phyloP scores from a whole-genome alignment of 2,113 vertebrate species.

The Trichomycterus rosablanca region DNA sequence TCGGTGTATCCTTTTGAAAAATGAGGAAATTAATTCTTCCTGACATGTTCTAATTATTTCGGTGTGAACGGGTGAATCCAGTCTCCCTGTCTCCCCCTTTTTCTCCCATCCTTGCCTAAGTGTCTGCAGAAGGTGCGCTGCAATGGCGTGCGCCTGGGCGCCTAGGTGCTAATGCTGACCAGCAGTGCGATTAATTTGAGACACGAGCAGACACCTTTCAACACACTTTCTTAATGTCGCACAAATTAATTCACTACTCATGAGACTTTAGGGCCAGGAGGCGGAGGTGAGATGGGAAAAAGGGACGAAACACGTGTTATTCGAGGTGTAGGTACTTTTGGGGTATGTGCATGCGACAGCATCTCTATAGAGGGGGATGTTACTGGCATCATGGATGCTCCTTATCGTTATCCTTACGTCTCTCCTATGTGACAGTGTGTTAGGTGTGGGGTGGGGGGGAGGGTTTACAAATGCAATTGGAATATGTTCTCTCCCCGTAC shows the following conservation, averaged over 20 bases:
- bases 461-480: conserved; percentile 43
- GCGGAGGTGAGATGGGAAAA: conserved; percentile 25
- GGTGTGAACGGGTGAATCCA: conserved; percentile 96
- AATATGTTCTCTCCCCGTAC: conserved; percentile 20
- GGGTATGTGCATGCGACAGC: conserved; percentile 12
- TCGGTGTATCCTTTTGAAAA: conserved; percentile 99
- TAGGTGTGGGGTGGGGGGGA: conserved; percentile 39
- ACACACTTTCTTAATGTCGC: conserved; percentile 98
- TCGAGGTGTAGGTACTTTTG: conserved; percentile 43
- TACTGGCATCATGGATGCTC: neutral
- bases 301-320: conserved; percentile 47
- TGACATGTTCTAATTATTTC: conserved; percentile 99
- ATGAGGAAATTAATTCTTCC: conserved; percentile 99
- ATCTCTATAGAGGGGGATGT: conserved; percentile 1
- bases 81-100: conserved; percentile 55
- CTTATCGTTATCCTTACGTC: neutral
- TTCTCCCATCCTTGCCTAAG: conserved; percentile 80
- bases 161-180: conserved; percentile 98
- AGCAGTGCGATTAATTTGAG: conserved; percentile 99
- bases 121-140: conserved; percentile 84
- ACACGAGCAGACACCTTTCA: conserved; percentile 99
- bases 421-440: conserved; percentile 36
- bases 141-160: conserved; percentile 83
- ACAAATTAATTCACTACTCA: conserved; percentile 99
- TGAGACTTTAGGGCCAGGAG: conserved; percentile 57